Conservation (phyloP, 1,140 invertebrate species). For the Drosophila biarmipes region DNA sequence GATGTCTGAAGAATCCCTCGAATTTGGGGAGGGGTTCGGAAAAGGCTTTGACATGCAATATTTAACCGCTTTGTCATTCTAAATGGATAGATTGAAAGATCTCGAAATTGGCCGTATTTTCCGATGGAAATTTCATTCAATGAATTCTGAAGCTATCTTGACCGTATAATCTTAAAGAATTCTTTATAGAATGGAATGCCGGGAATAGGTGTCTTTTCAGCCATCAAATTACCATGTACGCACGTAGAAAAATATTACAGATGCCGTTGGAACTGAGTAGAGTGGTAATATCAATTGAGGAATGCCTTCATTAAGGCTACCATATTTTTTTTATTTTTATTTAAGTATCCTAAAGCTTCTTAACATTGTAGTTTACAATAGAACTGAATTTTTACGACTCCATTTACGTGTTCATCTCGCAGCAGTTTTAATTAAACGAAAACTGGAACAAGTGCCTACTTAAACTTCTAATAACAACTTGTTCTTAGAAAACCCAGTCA, state of each 20-base stretch:
- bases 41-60: slow-evolving; percentile 15
- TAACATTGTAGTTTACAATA: no score
- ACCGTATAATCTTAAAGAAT: neutral
- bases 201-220: no score
- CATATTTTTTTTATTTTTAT: no score
- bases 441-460: neutral
- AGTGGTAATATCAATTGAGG: no score
- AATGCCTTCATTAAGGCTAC: no score
- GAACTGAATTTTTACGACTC: neutral
- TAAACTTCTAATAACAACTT: neutral
- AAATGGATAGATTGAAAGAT: slow-evolving; percentile 29
- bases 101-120: slow-evolving; percentile 13
- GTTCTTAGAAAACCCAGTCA: slow-evolving; percentile 4
- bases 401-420: neutral
- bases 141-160: slow-evolving; percentile 2
- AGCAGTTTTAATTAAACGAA: neutral
- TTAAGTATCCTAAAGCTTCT: no score
- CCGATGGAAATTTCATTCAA: neutral
- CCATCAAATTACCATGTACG: neutral
- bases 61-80: slow-evolving; percentile 19
- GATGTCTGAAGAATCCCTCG: neutral
- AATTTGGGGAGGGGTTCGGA: neutral
- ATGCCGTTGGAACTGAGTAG: no score
- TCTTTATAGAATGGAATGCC: neutral
- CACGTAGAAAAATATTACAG: no score